Base-by-base conservation (phyloP, 2,888 invertebrate genomes). In the Invenusta paracnida region DNA sequence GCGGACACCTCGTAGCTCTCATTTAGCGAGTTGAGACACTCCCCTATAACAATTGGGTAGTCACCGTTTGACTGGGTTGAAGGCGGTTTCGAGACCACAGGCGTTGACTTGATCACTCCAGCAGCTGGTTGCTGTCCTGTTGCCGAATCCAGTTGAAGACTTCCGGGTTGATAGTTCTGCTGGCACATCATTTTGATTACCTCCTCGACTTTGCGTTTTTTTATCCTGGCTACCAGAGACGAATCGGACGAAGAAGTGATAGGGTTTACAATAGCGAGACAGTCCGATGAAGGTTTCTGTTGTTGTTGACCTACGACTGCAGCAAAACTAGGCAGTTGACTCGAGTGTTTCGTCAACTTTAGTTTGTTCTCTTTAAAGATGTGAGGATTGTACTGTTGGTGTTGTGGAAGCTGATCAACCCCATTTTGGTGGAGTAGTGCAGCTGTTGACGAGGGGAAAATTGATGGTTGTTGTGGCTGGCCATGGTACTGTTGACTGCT, bases 11-110 rank as follows among this genome's bases (percentile, higher is more conserved):
- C 94, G 92, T 94, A 98, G 93, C 97, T 95, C 88, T 91, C 91
- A 90, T 96, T 96, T 94, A 96, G 95, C 89, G 98, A 98, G 93
- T 96, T 97, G 90, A 98, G 94, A 89, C 97, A 93, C 93, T 98
- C 98, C 93, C 98, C 98, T 92, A 98, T 97, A 88, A 98, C 97
- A 92, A 98, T 94, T 93, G 97, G 96, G 93, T 98, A 98, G 93
- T 98, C 98, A 88, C 98, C 98, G 27, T 73, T 73, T 5, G 73
- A 73, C 5, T 73, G 73, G 23, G 11, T 73, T n/a, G n/a, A n/a
- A n/a, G n/a, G n/a, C 25, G 17, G 73, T 93, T 98, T 98, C 95
- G 84, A 28, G 28, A 48, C 84, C 25, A 48, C 84, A 27, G 84
- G 73, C 27, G 27, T 2, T 48, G 48, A 17, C 27, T 73, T 73